Evolutionary conservation across 2,797 vertebrate genomes (phyloP).

Genomic region (Rhadinocentrus ornatus): DNA sequence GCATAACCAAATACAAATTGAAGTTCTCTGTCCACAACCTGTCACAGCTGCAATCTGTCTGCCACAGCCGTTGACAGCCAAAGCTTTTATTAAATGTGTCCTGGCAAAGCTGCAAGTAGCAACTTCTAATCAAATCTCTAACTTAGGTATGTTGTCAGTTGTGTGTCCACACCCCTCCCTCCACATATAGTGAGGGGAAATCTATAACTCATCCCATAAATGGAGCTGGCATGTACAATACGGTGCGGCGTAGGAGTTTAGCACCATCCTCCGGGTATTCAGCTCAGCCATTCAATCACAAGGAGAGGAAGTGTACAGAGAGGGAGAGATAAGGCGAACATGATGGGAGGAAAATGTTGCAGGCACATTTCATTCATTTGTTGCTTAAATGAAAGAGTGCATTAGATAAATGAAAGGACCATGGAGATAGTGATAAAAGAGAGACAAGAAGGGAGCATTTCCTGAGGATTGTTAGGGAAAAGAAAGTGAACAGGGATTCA

Average conservation of each 20-base stretch:
- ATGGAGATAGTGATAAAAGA: slow-evolving; percentile 68
- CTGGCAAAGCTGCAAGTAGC: slow-evolving; percentile 22
- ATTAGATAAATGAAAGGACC: slow-evolving; percentile 68
- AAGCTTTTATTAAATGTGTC: slow-evolving; percentile 31
- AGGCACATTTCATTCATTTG: slow-evolving; percentile 60
- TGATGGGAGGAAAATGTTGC: slow-evolving; percentile 59
- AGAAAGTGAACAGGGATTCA: slow-evolving; percentile 61
- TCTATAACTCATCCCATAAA: slow-evolving; percentile 69
- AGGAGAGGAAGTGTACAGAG: slow-evolving; percentile 23
- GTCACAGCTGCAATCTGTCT: slow-evolving; percentile 7
- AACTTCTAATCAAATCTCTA: slow-evolving; percentile 50
- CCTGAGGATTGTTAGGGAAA: slow-evolving; percentile 66
- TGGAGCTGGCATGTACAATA: slow-evolving; percentile 57
- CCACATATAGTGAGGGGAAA: slow-evolving; percentile 40
- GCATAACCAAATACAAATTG: slow-evolving; percentile 3
- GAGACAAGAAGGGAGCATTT: slow-evolving; percentile 64
- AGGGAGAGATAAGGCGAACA: slow-evolving; percentile 54
- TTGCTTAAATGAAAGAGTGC: slow-evolving; percentile 64
- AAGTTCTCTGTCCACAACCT: slow-evolving; percentile 8
- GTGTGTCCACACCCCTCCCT: slow-evolving; percentile 52
- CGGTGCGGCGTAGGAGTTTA: slow-evolving; percentile 50
- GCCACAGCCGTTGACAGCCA: slow-evolving; percentile 13
- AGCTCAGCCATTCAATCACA: slow-evolving; percentile 64
- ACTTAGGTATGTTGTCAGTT: slow-evolving; percentile 40
- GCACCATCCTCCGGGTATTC: slow-evolving; percentile 48